Base-by-base conservation (phyloP, 1,140 invertebrate genomes). In the Bombus impatiens region DNA sequence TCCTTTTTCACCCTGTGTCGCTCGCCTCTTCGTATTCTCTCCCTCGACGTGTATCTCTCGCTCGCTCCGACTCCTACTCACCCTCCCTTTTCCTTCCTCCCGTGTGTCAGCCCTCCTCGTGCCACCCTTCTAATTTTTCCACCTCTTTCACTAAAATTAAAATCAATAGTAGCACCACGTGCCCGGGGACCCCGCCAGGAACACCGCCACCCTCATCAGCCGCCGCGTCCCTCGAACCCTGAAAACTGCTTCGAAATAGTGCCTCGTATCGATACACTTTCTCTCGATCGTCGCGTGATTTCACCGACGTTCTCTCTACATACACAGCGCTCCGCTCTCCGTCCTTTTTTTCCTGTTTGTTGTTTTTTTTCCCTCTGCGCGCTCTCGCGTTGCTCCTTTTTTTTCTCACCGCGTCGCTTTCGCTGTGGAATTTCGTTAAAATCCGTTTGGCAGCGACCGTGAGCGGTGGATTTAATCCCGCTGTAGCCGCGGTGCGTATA, bases 131-230 rank as follows among this genome's bases (percentile, higher is more conserved):
- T 95, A 95, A 95, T 95, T 95, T 95, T 95, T 95, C 95, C 95
- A 95, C 95, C 95, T 94, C 95, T 95, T 95, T 95, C 93, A 94
- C 95, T 95, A 95, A 95, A 95, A 95, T 95, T 95, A 95, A 95
- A 95, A 95, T 95, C 95, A 95, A 95, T 95, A 95, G 95, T 95
- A 94, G 93, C 93, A 95, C 95, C 94, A 95, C 94, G 94, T 95
- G 94, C 94, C 93, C 90, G 91, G 93, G 91, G 93, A 93, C 92
- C 91, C 92, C 91, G 92, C 93, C 93, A 93, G 93, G 93, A 94
- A 93, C 91, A 92, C 89, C 92, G 91, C 91, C 92, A 93, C 94
- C 92, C 92, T 94, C 92, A 89, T 92, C 92, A 89, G 89, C 89
- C 89, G 80, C 88, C 42, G 87, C 88, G 89, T 91, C 92, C 90